Conservation (phyloP, 2,888 invertebrate genomes). For the Tetrapedia diversipes region DNA sequence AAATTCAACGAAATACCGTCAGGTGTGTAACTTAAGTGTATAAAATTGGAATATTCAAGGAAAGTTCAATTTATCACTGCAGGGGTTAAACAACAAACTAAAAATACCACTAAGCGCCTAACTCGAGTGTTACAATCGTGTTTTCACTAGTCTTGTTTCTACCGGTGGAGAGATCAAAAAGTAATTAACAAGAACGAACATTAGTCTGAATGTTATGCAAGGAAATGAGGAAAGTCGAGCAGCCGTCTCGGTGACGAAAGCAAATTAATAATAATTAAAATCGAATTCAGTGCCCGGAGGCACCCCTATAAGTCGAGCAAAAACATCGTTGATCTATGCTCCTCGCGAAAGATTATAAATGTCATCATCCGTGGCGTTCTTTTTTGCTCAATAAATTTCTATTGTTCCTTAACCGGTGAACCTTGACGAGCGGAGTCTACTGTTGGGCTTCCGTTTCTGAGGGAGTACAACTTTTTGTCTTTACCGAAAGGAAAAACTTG, state of each 20-base stretch:
- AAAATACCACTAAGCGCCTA: too few species aligned
- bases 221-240: conserved; percentile 1
- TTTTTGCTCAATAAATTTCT: conserved; percentile 59
- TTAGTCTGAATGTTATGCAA: conserved; percentile 2
- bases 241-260: conserved; percentile 43
- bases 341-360: conserved; percentile 75
- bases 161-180: background rate
- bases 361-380: conserved; percentile 62
- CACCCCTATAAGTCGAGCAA: conserved; percentile 79
- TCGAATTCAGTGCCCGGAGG: conserved; percentile 69
- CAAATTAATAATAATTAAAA: conserved; percentile 78
- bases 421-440: conserved; percentile 54
- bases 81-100: too few species aligned
- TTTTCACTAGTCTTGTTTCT: background rate
- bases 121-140: background rate
- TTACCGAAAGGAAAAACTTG: conserved; percentile 16
- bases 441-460: conserved; percentile 50
- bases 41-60: too few species aligned
- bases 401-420: conserved; percentile 66
- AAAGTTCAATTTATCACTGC: too few species aligned
- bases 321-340: conserved; percentile 81
- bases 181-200: conserved; percentile 21
- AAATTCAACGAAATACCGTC: too few species aligned
- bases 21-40: too few species aligned
- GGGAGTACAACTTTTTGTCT: conserved; percentile 46